phyloP scores from a whole-genome alignment of 1,140 invertebrate species.

The Zaprionus nigranus region DNA sequence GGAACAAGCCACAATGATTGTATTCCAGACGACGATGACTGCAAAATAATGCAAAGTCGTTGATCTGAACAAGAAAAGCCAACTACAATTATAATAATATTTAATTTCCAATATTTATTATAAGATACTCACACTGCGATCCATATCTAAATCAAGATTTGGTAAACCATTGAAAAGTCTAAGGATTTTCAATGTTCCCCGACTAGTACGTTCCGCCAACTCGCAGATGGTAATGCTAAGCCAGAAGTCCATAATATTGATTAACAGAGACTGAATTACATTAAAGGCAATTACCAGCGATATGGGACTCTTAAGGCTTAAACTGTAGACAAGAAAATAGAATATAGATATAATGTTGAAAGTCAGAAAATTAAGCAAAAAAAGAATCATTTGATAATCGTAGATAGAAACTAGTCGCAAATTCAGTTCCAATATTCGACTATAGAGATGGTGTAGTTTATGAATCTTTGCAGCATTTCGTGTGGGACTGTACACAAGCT shows the following conservation, averaged over 20 bases:
- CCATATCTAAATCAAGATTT: neutral
- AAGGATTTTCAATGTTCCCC: conserved; percentile 16
- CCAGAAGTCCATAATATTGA: conserved; percentile 54
- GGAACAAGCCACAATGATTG: conserved; percentile 45
- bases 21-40: conserved; percentile 28
- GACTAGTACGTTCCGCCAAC: conserved; percentile 29
- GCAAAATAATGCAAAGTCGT: conserved; percentile 38
- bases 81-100: too few species aligned
- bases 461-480: conserved; percentile 1
- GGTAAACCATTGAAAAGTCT: conserved; percentile 5
- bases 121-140: conserved; percentile 35
- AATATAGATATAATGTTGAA: conserved; percentile 43
- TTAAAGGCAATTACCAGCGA: neutral
- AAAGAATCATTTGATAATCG: conserved; percentile 45
- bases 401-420: conserved; percentile 25
- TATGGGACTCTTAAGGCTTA: neutral
- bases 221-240: conserved; percentile 39
- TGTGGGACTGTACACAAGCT: conserved; percentile 13
- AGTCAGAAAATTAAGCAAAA: conserved; percentile 23
- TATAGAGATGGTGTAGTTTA: conserved; percentile 13
- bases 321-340: conserved; percentile 42
- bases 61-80: neutral
- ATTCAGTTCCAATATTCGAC: conserved; percentile 41
- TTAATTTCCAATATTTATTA: too few species aligned
- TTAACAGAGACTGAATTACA: conserved; percentile 12